Conservation (phyloP, 2,113 vertebrate species). For the Conger conger region DNA sequence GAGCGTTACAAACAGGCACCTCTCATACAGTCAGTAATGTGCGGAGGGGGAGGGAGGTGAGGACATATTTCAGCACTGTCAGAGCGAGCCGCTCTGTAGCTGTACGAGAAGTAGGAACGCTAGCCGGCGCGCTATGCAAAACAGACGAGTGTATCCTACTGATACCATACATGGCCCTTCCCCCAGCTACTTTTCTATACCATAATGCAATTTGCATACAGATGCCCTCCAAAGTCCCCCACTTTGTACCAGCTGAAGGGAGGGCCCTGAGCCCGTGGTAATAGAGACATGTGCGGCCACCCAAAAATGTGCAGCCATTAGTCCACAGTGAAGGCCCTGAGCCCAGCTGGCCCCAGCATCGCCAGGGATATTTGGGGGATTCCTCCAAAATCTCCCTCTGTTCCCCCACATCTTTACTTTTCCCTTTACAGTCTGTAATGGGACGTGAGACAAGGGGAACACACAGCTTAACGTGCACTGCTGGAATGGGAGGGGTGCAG, state of each 20-base stretch:
- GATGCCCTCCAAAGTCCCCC: slow-evolving; percentile 69
- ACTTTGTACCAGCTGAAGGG: slow-evolving; percentile 46
- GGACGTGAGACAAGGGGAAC: slow-evolving; percentile 38
- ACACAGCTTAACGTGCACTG: slow-evolving; percentile 37
- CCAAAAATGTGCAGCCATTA: slow-evolving; percentile 18
- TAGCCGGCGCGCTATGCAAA: background rate
- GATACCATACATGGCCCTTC: slow-evolving; percentile 42
- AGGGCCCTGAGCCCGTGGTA: slow-evolving; percentile 27
- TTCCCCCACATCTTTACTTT: slow-evolving; percentile 10
- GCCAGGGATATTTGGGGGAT: slow-evolving; percentile 31
- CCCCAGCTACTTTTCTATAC: slow-evolving; percentile 41
- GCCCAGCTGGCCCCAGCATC: slow-evolving; percentile 57
- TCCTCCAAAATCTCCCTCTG: slow-evolving; percentile 24
- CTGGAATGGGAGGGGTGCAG: slow-evolving; percentile 40
- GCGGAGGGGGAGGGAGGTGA: background rate
- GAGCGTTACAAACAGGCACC: background rate
- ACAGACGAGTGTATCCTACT: slow-evolving; percentile 46
- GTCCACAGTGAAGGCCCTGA: slow-evolving; percentile 9
- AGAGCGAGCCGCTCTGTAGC: background rate
- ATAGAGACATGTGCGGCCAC: slow-evolving; percentile 34
- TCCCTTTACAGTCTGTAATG: slow-evolving; percentile 44
- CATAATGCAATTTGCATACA: slow-evolving; percentile 86
- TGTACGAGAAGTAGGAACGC: background rate
- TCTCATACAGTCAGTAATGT: background rate
- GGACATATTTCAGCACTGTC: background rate